Evolutionary conservation across 92 coral and sea anemone species (phyloP), one percentile per base, ranked within the genome.

Genomic region (Pocillopora meandrina): DNA sequence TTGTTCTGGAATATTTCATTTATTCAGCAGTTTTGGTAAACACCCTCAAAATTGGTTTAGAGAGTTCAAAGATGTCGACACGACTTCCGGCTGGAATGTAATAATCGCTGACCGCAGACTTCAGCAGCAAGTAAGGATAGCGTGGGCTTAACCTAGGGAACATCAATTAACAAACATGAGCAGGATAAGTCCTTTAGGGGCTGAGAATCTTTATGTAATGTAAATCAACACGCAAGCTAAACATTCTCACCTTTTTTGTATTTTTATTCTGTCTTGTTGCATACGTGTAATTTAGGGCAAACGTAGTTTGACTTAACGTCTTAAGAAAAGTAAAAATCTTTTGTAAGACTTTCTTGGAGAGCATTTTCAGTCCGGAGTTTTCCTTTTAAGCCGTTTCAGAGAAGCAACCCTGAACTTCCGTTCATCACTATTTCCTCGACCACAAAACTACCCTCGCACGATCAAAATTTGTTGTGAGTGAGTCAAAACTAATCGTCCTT

Each of bases 101-200:
- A 42, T 70, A 71, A 70, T 81, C 77, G 36, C 60, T 70, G 36
- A 36, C 59, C 66, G 16, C 14, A 63, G 73, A 31, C 77, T 77
- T 84, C 88, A 84, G 33, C 88, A 65, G 88, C 55, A 84, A 16
- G 77, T 84, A 77, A 77, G 61, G 61, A 20, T 63, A 17, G 80
- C 65, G 61, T 36, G 77, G 21, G 84, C 72, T 80, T 80, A 79
- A 79, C 83, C 83, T 79, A 4, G 20, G 5, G 18, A 56, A 49
- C 76, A 81, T 56, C 15, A 35, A 74, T 42, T 71, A 16, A 2
- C 58, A 16, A 68, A 80, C 3, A 49, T 18, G 26, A 16, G 31
- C 76, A 68, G 1, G 65, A 64, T 65, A 78, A 62, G 49, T 47
- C 33, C 9, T 59, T 76, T 76, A 18, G 33, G 67, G 63, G 31